Evolutionary conservation across 2,888 invertebrate genomes (phyloP), one percentile per base, ranked within the genome.

Genomic region (Drosophila algonquin): DNA sequence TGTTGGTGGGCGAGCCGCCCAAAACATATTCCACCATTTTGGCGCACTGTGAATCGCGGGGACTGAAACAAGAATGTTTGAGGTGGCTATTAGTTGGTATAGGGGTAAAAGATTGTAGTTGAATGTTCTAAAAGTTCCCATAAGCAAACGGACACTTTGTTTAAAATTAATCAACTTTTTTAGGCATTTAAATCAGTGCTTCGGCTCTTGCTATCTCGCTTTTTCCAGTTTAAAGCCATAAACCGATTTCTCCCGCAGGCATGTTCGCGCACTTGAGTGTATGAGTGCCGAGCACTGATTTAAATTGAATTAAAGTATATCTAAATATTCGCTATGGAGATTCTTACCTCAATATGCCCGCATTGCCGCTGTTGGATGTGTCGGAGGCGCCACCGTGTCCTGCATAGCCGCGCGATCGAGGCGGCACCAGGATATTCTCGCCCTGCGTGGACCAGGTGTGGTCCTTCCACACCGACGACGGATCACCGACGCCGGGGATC

Each of bases 11-110:
- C 75, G 97, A 97, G 76, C 96, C 97, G 79, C 98, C 97, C 87
- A 99, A 94, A 69, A 99, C 98, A 92, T 98, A 99, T 93, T 99
- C 99, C 61, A 98, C 99, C 98, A 99, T 99, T 94, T 98, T 98
- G 82, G 98, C 97, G 80, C 95, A 95, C 73, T 97, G 97, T 81
- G 98, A 97, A 92, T 98, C 97, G 76, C 97, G 94, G 52, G 97
- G 97, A 53, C 97, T 97, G 81, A 94, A 93, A 87, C 0, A 0
- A 5, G 12, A 1, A 35, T 12, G 14, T 10, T 10, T 10, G 3
- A 12, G 12, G 0, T 1, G 35, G 5, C 7, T 40, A 40, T 40
- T 40, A 40, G 1, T 40, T 40, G 18, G 18, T 18, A 18, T 18
- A 18, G 18, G 18, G 18, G 12, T 35, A 35, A 10, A 12, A 9